Conservation (phyloP, 1,140 invertebrate genomes). For the Drosophila orosa region DNA sequence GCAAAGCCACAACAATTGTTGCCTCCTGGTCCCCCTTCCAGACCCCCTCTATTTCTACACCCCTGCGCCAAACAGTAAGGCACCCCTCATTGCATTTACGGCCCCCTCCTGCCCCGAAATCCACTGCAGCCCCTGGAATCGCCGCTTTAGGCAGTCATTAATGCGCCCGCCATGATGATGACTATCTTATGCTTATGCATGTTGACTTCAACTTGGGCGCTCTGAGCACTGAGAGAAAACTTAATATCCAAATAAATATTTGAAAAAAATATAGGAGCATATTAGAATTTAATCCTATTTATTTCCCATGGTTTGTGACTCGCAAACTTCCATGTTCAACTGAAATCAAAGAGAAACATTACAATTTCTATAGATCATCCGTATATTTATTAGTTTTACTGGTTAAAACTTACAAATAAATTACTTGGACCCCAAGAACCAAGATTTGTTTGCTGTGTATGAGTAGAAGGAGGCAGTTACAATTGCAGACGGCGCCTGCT, state of each 20-base stretch:
- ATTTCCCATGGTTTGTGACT: neutral
- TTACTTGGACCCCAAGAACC: neutral
- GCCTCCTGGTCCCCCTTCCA: slow-evolving; percentile 9
- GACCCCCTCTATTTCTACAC: neutral
- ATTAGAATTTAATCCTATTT: neutral
- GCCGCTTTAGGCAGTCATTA: slow-evolving; percentile 64
- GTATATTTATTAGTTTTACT: neutral
- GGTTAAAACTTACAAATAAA: neutral
- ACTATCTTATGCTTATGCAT: slow-evolving; percentile 77
- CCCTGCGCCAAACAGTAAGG: neutral
- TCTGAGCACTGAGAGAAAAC: slow-evolving; percentile 11
- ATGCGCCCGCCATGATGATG: slow-evolving; percentile 75
- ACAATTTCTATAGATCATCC: too few relatives aligned
- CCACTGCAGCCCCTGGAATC: slow-evolving; percentile 8
- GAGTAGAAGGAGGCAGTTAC: slow-evolving; percentile 5
- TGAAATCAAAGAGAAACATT: neutral
- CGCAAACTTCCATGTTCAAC: neutral
- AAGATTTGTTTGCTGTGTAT: neutral
- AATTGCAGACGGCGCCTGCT: slow-evolving; percentile 23
- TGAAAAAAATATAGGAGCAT: too few relatives aligned
- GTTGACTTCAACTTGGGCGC: slow-evolving; percentile 50
- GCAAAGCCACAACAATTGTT: slow-evolving; percentile 78
- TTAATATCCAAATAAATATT: neutral
- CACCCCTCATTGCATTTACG: neutral
- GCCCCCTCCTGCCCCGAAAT: neutral